A percentile compares a stretch with the other conserved stretches of the same genome.
phyloP scores from a whole-genome alignment of 2,888 invertebrate genomes.

The Salticus scenicus region DNA sequence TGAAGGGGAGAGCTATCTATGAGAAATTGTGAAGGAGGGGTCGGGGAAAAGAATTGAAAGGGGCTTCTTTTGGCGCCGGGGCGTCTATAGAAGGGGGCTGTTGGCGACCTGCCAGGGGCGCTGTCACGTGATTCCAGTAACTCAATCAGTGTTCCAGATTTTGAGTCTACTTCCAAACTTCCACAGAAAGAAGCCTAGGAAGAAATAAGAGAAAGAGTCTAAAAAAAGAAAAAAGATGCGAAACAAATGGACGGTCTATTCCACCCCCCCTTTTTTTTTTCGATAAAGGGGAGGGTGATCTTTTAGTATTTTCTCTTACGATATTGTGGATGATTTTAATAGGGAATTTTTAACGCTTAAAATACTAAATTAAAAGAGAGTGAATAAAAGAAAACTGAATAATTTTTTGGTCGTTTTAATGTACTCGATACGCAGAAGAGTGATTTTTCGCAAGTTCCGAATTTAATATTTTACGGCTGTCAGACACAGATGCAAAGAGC shows the following conservation, averaged over 20 bases:
- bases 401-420: not conserved
- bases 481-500: not conserved
- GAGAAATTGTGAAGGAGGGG: conserved; percentile 7
- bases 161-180: conserved; percentile 55
- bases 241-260: conserved; percentile 55
- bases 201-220: conserved; percentile 19
- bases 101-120: conserved; percentile 53
- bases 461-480: not conserved
- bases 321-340: not conserved
- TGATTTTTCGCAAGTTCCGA: not conserved
- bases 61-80: conserved; percentile 42
- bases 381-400: not conserved
- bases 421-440: not conserved
- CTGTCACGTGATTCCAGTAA: conserved; percentile 63
- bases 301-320: conserved; percentile 7
- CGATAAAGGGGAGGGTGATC: not conserved
- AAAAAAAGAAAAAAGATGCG: conserved; percentile 23
- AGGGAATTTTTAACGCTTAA: conserved; percentile 27
- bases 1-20: not conserved
- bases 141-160: conserved; percentile 63
- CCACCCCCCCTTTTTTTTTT: conserved; percentile 16
- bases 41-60: not conserved
- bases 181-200: not conserved
- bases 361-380: conserved; percentile 29
- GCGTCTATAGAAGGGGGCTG: conserved; percentile 46